Evolutionary conservation across 2,797 vertebrate species (phyloP).

Genomic region (Clangula hyemalis): DNA sequence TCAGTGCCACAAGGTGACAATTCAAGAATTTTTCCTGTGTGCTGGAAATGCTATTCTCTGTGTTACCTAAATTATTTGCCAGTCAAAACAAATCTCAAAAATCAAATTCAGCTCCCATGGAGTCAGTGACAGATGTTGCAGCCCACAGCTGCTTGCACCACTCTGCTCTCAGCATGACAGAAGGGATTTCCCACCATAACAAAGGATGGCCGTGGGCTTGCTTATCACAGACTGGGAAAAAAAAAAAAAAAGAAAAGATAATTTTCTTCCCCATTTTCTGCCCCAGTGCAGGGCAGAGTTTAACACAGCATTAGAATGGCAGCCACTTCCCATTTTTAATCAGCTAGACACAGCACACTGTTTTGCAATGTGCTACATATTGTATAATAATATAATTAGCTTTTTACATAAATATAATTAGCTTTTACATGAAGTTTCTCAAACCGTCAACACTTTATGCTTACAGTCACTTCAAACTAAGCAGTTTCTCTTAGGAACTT

Average conservation of each 20-base stretch:
- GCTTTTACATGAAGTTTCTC: not conserved
- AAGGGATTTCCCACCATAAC: not conserved
- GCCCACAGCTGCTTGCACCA: not conserved
- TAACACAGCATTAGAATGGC: not conserved
- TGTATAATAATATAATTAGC: not conserved
- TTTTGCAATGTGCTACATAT: not conserved
- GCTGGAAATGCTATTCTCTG: not conserved
- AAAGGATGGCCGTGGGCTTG: not conserved
- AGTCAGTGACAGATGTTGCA: not conserved
- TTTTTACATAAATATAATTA: not conserved
- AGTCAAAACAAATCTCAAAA: not conserved
- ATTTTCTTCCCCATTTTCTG: not conserved
- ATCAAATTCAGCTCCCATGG: not conserved
- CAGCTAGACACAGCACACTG: not conserved
- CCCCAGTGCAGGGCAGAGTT: not conserved
- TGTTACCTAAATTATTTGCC: not conserved
- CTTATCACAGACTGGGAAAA: not conserved
- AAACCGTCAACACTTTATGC: not conserved
- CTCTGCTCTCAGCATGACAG: fast-evolving
- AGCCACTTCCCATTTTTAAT: not conserved
- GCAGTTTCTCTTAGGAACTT: not conserved
- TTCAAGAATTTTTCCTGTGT: not conserved
- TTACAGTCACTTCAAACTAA: not conserved
- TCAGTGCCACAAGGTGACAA: not conserved
- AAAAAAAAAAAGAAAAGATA: not conserved